phyloP scores from a whole-genome alignment of 2,797 vertebrate species.

The Hyperoplus lanceolatus region DNA sequence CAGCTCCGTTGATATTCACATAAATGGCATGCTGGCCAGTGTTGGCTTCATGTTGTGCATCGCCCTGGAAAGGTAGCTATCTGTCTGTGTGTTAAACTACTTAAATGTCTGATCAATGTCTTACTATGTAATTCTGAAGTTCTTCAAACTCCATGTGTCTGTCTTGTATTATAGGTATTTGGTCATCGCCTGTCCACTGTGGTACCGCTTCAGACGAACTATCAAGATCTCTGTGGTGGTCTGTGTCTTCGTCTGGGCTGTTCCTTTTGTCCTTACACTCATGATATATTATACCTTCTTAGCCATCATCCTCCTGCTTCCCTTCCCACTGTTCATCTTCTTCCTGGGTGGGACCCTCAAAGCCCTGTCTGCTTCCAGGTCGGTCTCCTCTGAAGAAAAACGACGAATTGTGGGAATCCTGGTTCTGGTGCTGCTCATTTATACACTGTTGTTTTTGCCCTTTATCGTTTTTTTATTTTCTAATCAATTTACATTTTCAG shows the following conservation, averaged over 20 bases:
- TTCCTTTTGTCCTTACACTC: neutral
- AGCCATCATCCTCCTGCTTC: neutral
- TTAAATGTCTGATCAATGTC: no score
- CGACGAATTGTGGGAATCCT: neutral
- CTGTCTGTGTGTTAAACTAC: neutral
- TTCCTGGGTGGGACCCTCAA: slow-evolving; percentile 16
- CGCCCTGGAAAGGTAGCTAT: slow-evolving; percentile 37
- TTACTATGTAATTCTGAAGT: no score
- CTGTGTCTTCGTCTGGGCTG: neutral
- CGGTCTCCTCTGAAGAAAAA: neutral
- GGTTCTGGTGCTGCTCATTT: slow-evolving; percentile 12
- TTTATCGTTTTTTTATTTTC: neutral
- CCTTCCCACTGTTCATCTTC: slow-evolving; percentile 20
- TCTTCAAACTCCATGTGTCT: no score
- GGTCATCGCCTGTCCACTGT: slow-evolving; percentile 23
- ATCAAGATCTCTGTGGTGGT: neutral
- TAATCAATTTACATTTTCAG: neutral
- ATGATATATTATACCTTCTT: no score
- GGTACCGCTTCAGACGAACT: neutral
- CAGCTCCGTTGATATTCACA: rapidly evolving
- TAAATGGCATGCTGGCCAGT: neutral
- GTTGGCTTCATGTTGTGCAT: slow-evolving; percentile 9
- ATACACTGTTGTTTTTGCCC: slow-evolving; percentile 13
- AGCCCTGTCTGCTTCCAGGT: neutral
- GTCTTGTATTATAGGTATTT: slow-evolving; percentile 40